Percentiles rank a stretch among this genome's conserved stretches.
These are phyloP conservation scores for Stramonita haemastoma DNA, from an alignment of 2,888 invertebrate species.

Conservation along the genomic window DNA sequence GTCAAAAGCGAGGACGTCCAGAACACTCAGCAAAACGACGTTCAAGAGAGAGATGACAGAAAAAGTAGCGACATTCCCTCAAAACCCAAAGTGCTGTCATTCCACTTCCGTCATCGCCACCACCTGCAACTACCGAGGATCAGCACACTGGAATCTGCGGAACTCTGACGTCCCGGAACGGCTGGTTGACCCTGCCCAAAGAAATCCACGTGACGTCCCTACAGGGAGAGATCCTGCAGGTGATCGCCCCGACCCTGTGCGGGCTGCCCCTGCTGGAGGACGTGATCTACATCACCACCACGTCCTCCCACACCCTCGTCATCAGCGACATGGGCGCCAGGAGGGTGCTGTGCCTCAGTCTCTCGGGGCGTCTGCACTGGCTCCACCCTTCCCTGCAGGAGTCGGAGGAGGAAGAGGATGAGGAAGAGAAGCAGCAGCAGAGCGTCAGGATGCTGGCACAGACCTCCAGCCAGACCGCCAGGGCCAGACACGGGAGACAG, in stretches of 20 bases:
- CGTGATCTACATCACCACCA: constrained; percentile 37
- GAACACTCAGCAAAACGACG: background rate
- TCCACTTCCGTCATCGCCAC: constrained; percentile 12
- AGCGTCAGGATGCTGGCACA: background rate
- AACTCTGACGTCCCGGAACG: background rate
- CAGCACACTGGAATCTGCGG: background rate
- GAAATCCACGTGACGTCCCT: constrained; percentile 37
- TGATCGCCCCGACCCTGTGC: constrained; percentile 33
- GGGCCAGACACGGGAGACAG: too few species aligned
- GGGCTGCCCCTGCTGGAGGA: constrained; percentile 33
- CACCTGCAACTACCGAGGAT: constrained; percentile 29
- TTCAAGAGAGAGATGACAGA: background rate
- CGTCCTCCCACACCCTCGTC: constrained; percentile 20
- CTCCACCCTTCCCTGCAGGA: constrained; percentile 17
- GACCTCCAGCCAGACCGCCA: background rate
- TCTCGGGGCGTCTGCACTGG: constrained; percentile 33
- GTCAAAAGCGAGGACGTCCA: background rate
- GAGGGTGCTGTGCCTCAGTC: constrained; percentile 31
- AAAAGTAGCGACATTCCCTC: background rate
- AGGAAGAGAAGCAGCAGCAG: background rate
- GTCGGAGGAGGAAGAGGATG: constrained; percentile 13
- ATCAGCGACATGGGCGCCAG: constrained; percentile 34
- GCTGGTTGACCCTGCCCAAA: constrained; percentile 36
- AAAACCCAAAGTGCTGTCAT: background rate
- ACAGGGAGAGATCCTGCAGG: constrained; percentile 19